Conservation (phyloP, 2,888 invertebrate species). For the Orchestes rusci region DNA sequence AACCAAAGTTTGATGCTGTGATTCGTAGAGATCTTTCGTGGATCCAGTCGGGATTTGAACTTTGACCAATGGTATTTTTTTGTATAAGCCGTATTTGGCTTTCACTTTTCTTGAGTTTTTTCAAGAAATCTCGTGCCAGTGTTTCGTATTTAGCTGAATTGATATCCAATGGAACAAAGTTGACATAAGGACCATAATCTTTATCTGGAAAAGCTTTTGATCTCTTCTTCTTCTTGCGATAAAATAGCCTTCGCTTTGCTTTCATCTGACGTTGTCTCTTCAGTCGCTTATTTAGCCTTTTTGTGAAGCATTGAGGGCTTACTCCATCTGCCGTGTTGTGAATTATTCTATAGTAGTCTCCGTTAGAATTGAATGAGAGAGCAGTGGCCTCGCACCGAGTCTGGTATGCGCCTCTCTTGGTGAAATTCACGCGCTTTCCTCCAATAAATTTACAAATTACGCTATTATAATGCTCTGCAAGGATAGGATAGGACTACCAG, state of each 20-base stretch:
- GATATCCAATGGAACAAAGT: neutral
- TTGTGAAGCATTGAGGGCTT: conserved; percentile 4
- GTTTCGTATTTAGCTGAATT: neutral
- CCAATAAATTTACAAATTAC: conserved; percentile 34
- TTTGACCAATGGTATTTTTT: neutral
- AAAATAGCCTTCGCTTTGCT: neutral
- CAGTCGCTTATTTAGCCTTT: conserved; percentile 5
- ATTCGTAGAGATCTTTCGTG: conserved; percentile 5
- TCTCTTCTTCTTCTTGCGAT: neutral
- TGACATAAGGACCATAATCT: conserved; percentile 14
- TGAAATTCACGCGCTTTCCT: conserved; percentile 35
- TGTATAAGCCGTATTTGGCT: too few relatives aligned
- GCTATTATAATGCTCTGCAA: conserved; percentile 33
- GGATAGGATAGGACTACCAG: neutral
- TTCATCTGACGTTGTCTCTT: neutral
- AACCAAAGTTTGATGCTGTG: conserved; percentile 13
- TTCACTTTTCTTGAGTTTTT: conserved; percentile 6
- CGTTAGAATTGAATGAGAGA: conserved; percentile 21
- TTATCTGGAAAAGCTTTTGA: conserved; percentile 7
- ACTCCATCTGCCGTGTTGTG: neutral
- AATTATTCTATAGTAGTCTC: conserved; percentile 2
- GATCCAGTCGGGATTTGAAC: neutral
- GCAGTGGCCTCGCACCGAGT: conserved; percentile 33
- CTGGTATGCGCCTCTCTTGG: conserved; percentile 31
- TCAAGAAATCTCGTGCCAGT: neutral